A percentile compares a stretch with the other conserved stretches of the same genome.
Conservation (phyloP, 2,888 invertebrate species). For the Subacronicta megacephala region DNA sequence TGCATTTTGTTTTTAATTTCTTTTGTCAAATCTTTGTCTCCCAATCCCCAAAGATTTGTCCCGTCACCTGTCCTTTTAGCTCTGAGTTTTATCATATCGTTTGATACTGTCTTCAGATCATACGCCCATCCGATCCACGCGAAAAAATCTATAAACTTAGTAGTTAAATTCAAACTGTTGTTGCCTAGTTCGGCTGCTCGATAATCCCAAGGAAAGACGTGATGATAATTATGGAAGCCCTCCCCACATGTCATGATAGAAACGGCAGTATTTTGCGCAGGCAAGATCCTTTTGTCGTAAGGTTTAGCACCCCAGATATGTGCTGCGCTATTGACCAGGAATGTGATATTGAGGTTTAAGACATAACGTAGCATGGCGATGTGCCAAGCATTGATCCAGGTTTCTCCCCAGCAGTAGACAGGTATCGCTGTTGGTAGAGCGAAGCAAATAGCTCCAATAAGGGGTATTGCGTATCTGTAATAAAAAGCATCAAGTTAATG, state of each 20-base stretch:
- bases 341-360: conserved; percentile 90
- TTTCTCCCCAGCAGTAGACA: conserved; percentile 90
- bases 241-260: conserved; percentile 64
- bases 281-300: conserved; percentile 75
- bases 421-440: conserved; percentile 89
- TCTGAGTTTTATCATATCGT: conserved; percentile 58
- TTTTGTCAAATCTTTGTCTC: conserved; percentile 35
- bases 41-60: conserved; percentile 59
- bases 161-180: conserved; percentile 66
- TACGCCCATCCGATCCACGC: conserved; percentile 73
- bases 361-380: conserved; percentile 87
- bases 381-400: conserved; percentile 76
- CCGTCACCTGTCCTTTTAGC: conserved; percentile 69
- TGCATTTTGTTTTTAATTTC: conserved; percentile 24
- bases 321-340: conserved; percentile 91
- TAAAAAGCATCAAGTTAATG: no score
- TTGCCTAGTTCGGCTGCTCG: conserved; percentile 72
- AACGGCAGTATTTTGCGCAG: conserved; percentile 60
- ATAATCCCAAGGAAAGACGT: conserved; percentile 74
- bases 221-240: conserved; percentile 76
- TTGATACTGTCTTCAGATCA: conserved; percentile 65
- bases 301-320: conserved; percentile 86
- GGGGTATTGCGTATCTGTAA: conserved; percentile 89
- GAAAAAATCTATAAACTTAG: conserved; percentile 70
- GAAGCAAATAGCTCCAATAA: conserved; percentile 89